Base-by-base conservation (phyloP, 2,113 vertebrate species). In the Capreolus pygargus region DNA sequence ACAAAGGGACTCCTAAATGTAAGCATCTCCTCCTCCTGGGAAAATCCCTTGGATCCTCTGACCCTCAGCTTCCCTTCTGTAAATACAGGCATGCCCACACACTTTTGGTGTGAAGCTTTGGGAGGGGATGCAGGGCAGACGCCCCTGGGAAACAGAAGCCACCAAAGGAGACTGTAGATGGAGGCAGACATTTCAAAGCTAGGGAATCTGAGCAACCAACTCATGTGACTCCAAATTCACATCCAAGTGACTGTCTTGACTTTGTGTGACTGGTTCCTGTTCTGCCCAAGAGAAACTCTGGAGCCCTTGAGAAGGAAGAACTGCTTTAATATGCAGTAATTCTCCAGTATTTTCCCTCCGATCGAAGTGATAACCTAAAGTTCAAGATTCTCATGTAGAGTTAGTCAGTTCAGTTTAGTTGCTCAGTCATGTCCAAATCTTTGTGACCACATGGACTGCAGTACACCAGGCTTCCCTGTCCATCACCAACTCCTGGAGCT, bases 311-410 rank as follows among this genome's bases (percentile, higher is more conserved):
- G 74, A 54, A 92, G 36, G 43, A 94, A 91, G 55, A 79, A 81
- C 39, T 74, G 60, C 43, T 61, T 64, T 64, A 64, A 82, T 16
- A 17, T 13, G 5, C 90, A 17, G 28, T 13, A 25, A 70, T 36
- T 79, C 36, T 86, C 61, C 10, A 5, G 60, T 67, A 86, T 79
- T 94, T 89, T 43, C 58, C 86, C 43, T 96, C 78, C 25, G 14
- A 14, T 30, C 64, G 17, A 97, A 57, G 85, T 91, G 19, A 67
- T 93, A 95, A 86, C n/a, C 2, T 45, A 55, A 93, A 60, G 45
- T 45, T 90, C 86, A 89, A 96, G 61, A 92, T 92, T 84, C 45
- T 89, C 96, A 96, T 87, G 95, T 93, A 98, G 96, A 96, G 64
- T 60, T 39, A 25, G 36, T 74, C 67, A 23, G 5, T 74, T 74